phyloP scores from a whole-genome alignment of 37 sponge, comb jelly and placozoan genomes.

The Axinella damicornis region DNA sequence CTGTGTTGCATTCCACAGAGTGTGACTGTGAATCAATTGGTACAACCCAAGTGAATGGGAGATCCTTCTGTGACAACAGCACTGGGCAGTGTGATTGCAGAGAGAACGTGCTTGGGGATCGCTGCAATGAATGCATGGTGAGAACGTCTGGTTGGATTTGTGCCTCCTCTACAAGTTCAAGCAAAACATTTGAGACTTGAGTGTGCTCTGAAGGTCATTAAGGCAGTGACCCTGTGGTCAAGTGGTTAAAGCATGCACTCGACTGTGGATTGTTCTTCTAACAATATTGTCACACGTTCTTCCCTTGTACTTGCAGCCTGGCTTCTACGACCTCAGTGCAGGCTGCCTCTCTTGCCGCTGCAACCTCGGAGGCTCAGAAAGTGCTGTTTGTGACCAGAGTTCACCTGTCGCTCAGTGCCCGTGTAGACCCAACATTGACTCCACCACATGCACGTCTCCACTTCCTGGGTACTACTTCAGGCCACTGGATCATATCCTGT shows the following conservation, averaged over 20 bases:
- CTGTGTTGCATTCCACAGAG: neutral
- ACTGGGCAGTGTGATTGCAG: constrained; percentile 54
- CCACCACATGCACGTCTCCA: constrained; percentile 46
- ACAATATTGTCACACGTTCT: no score
- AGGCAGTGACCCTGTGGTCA: no score
- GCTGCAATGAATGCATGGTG: constrained; percentile 41
- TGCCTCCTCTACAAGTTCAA: no score
- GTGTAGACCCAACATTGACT: constrained; percentile 56
- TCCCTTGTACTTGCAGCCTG: constrained; percentile 14
- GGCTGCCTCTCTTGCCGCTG: constrained; percentile 52
- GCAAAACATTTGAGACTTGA: no score
- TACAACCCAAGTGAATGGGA: neutral
- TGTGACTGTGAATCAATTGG: constrained; percentile 61
- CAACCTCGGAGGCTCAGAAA: constrained; percentile 33
- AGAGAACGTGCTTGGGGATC: constrained; percentile 18
- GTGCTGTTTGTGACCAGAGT: constrained; percentile 55
- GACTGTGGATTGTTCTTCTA: no score
- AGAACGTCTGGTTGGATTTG: no score
- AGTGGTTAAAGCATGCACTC: neutral
- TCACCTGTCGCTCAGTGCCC: constrained; percentile 66
- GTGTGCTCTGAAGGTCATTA: no score
- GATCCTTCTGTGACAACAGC: constrained; percentile 34
- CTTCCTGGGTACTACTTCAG: constrained; percentile 48
- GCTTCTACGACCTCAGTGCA: constrained; percentile 4
- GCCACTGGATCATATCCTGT: constrained; percentile 42